These are phyloP conservation scores for Lycocerus yunnanus DNA, from an alignment of 2,888 invertebrate genomes.

Conservation along the genomic window DNA sequence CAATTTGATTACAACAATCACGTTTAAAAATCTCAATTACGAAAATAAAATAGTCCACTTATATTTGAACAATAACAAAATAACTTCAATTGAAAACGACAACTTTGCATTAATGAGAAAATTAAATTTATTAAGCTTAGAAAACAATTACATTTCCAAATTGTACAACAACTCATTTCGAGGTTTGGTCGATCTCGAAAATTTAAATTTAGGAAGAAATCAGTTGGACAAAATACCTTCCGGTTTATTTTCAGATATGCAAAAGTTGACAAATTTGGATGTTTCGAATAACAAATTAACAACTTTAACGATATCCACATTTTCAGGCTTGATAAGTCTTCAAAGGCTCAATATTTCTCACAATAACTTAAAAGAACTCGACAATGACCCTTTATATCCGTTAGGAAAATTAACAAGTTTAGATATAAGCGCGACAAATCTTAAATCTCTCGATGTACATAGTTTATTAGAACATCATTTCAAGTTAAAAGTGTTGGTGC, in stretches of 20 bases:
- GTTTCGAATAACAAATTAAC: slow-evolving; percentile 7
- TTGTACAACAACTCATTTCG: slow-evolving; percentile 9
- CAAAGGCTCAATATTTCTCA: slow-evolving; percentile 11
- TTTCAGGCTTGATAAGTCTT: slow-evolving; percentile 11
- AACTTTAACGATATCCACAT: background rate
- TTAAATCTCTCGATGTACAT: slow-evolving; percentile 8
- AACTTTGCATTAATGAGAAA: background rate
- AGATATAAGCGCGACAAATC: slow-evolving; percentile 11
- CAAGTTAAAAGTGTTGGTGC: background rate
- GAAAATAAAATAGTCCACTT: background rate
- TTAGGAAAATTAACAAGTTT: slow-evolving; percentile 11
- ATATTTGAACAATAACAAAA: background rate
- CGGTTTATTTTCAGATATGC: slow-evolving; percentile 7
- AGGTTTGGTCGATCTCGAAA: background rate
- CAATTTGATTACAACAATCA: background rate
- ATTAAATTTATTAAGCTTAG: background rate
- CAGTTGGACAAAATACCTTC: slow-evolving; percentile 1
- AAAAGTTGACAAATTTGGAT: slow-evolving; percentile 2
- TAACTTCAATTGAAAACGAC: slow-evolving; percentile 4
- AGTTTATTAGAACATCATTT: slow-evolving; percentile 10
- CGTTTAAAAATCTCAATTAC: background rate
- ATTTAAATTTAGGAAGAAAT: background rate
- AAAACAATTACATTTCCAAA: slow-evolving; percentile 5
- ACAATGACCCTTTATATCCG: background rate
- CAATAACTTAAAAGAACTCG: slow-evolving; percentile 8